A percentile compares a stretch with the other conserved stretches of the same genome.
phyloP scores from a whole-genome alignment of 2,797 vertebrate genomes.

The Lithobates sylvaticus region DNA sequence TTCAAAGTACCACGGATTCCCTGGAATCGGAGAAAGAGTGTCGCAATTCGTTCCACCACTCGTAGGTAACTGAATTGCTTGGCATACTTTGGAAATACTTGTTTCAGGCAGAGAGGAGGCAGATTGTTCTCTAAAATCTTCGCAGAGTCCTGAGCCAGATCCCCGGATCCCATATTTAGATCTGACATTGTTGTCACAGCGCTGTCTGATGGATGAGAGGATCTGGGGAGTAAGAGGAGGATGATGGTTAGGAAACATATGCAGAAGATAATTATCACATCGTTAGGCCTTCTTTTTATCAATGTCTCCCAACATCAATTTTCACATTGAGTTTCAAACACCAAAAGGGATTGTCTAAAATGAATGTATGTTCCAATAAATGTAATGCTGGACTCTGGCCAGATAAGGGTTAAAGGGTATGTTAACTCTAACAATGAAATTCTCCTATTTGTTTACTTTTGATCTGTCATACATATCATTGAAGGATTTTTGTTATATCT shows the following conservation, averaged over 20 bases:
- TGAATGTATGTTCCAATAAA: no score
- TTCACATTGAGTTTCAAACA: no score
- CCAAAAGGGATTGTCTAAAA: no score
- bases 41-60: conserved; percentile 87
- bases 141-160: conserved; percentile 48
- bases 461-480: no score
- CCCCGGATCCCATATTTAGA: conserved; percentile 52
- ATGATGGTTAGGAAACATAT: neutral
- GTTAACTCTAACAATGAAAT: no score
- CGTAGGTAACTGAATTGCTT: conserved; percentile 91
- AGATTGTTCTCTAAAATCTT: conserved; percentile 63
- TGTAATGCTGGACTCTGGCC: no score
- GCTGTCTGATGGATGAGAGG: conserved; percentile 62
- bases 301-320: no score
- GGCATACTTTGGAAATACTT: conserved; percentile 94
- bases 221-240: conserved; percentile 67
- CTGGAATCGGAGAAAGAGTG: conserved; percentile 92
- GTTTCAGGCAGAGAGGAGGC: conserved; percentile 91
- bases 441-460: no score
- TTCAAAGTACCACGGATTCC: conserved; percentile 92
- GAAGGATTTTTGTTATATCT: no score
- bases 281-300: no score
- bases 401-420: no score
- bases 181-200: conserved; percentile 67
- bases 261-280: neutral